Conservation (phyloP, 64 coral and sea anemone genomes). For the Orbicella faveolata region DNA sequence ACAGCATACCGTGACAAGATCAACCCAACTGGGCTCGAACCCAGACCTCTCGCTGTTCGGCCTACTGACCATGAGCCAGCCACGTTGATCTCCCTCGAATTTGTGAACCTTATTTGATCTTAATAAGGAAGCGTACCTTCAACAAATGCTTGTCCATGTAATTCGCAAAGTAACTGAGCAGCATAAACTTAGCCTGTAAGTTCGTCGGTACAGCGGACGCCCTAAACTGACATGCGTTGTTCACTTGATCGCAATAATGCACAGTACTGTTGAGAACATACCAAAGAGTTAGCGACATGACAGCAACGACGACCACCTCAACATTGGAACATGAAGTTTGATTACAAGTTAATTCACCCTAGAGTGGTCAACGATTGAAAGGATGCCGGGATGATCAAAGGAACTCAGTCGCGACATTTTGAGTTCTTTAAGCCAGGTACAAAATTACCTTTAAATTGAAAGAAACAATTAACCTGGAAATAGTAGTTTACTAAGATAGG, state of each 20-base stretch:
- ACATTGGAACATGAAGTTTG: too few relatives aligned
- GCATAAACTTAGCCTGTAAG: slow-evolving; percentile 80
- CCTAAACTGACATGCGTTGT: slow-evolving; percentile 40
- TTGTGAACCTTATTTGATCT: background rate
- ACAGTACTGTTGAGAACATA: slow-evolving; percentile 39
- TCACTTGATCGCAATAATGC: slow-evolving; percentile 72
- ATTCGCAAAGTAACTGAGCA: slow-evolving; percentile 87
- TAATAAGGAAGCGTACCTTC: slow-evolving; percentile 47
- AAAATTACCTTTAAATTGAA: too few relatives aligned
- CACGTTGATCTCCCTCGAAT: background rate
- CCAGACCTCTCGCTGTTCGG: background rate
- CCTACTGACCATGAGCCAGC: background rate
- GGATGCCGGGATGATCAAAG: too few relatives aligned
- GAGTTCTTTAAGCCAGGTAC: too few relatives aligned
- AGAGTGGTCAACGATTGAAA: too few relatives aligned
- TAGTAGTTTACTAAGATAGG: too few relatives aligned
- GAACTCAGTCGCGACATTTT: too few relatives aligned
- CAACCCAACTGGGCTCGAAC: too few relatives aligned
- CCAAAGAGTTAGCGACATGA: background rate
- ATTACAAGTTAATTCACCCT: too few relatives aligned
- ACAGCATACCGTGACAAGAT: too few relatives aligned
- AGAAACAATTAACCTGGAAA: too few relatives aligned
- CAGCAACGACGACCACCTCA: too few relatives aligned
- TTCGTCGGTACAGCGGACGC: slow-evolving; percentile 68
- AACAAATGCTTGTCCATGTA: slow-evolving; percentile 99